Base-by-base conservation (phyloP, 30 jellyfish, hydroid and myxozoan genomes). In the Aurelia sp. region DNA sequence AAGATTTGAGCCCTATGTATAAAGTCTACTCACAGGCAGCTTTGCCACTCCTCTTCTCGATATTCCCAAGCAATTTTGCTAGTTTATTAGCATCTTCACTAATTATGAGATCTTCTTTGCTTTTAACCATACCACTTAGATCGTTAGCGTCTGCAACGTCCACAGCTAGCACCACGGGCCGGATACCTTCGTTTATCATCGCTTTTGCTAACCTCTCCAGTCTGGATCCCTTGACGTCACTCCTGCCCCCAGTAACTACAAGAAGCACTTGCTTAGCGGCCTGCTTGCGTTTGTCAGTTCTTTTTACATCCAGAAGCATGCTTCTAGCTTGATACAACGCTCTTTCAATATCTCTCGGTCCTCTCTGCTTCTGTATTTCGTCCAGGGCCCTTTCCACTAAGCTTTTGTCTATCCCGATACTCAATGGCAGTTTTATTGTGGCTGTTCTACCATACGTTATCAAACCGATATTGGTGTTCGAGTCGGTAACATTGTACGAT, bases 381-480 rank as follows among this genome's bases (percentile, higher is more conserved):
- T 71, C 84, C 16, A 81, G 5, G 67, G 40, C 33, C 2, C 24
- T 19, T 15, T 21, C 57, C 21, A 81, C 68, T 13, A 33, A 27
- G 13, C 19, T n/a, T 18, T 67, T 67, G 57, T 31, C 47, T 21
- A 8, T 21, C 16, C 91, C 91, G 18, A 17, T 38, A 7, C 70
- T 31, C 5, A 68, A 17, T 17, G 84, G 48, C 27, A 81, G 22
- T 4, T 30, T 15, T 53, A 50, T 79, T 18, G 38, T 50, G 3
- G 91, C 84, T 5, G 21, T 22, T n/a, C 55, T 58, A 11, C 91
- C 82, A 31, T 65, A 81, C n/a, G 84, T 41, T 18, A 81, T 50
- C 8, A 81, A 41, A 22, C 91, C 91, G 13, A 81, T 30, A 67
- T 71, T 68, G 15, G 84, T 51, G 21, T 78, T 77, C 3, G 47